Base-by-base conservation (phyloP, 2,888 invertebrate species). In the Drosophila hawaiiensis region DNA sequence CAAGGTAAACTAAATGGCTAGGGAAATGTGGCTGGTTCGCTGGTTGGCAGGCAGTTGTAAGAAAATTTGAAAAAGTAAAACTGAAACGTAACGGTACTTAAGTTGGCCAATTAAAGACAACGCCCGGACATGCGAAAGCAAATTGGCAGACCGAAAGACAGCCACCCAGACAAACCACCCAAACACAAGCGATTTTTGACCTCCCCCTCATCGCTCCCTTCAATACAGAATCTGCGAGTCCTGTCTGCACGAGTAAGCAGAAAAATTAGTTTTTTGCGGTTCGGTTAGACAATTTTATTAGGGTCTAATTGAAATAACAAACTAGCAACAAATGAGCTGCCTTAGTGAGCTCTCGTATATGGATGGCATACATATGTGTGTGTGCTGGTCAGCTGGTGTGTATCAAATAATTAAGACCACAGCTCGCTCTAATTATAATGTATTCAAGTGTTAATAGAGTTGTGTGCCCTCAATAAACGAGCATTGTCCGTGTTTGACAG, bases 31-130 rank as follows among this genome's bases (percentile, higher is more conserved):
- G 76, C 59, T 50, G 58, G 61, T 12, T 28, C 5, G 76, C 68
- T 39, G 29, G 35, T 35, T 35, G 35, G 43, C 50, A 9, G 43
- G 39, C 47, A 58, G 56, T 60, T 67, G 16, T 37, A 37, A 53
- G 39, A 76, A 71, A 73, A 70, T 58, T 64, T 65, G 68, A 68
- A 76, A 81, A 78, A 76, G 76, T 73, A 71, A 56, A 85, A 84
- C 83, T 79, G 78, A 83, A 83, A 83, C 90, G 82, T 79, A 86
- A 87, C 83, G 89, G 88, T 73, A 86, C 90, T 90, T 90, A 91
- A 91, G 89, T 80, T 87, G 62, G 83, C 89, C 91, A 91, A 91
- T 91, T 91, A 89, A 88, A 80, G 79, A 64, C 72, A 73, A 74
- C 68, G 74, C 66, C 76, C 33, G 72, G 54, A 63, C 71, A 66